Base-by-base conservation (phyloP, 2,888 invertebrate species). In the Lycophotia porphyrea region DNA sequence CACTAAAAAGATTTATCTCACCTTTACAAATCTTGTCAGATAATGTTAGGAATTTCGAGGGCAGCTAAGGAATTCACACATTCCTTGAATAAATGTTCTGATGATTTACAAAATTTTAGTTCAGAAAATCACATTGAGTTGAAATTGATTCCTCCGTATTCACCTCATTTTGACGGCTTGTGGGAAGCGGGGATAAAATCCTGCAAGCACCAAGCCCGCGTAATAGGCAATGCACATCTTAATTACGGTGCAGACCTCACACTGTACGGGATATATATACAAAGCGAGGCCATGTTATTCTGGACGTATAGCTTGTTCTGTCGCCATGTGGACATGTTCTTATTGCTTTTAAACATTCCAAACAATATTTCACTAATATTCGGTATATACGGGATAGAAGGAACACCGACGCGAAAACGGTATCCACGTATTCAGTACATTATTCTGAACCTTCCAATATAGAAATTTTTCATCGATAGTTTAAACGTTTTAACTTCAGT, bases 361-460 rank as follows among this genome's bases (percentile, higher is more conserved):
- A 27, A 63, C n/a, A 66, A 52, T 7, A 78, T 49, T 64, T 44
- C 13, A 58, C 24, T 67, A 58, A 44, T 34, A 63, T 49, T 71
- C 60, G 13, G 66, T 58, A 36, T 31, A n/a, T n/a, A n/a, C n/a
- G n/a, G n/a, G n/a, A n/a, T n/a, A n/a, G n/a, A n/a, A n/a, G n/a
- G n/a, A n/a, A n/a, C n/a, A n/a, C n/a, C n/a, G n/a, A n/a, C n/a
- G n/a, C n/a, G n/a, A n/a, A n/a, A n/a, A n/a, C n/a, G n/a, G n/a
- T n/a, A n/a, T n/a, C n/a, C n/a, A n/a, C n/a, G n/a, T n/a, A n/a
- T n/a, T n/a, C n/a, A n/a, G n/a, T n/a, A n/a, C n/a, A n/a, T n/a
- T n/a, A n/a, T n/a, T n/a, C n/a, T n/a, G n/a, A n/a, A n/a, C n/a
- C n/a, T n/a, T n/a, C n/a, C n/a, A n/a, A n/a, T n/a, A n/a, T n/a